Base-by-base conservation (phyloP, 2,797 vertebrate genomes). In the Triplophysa bombifrons region DNA sequence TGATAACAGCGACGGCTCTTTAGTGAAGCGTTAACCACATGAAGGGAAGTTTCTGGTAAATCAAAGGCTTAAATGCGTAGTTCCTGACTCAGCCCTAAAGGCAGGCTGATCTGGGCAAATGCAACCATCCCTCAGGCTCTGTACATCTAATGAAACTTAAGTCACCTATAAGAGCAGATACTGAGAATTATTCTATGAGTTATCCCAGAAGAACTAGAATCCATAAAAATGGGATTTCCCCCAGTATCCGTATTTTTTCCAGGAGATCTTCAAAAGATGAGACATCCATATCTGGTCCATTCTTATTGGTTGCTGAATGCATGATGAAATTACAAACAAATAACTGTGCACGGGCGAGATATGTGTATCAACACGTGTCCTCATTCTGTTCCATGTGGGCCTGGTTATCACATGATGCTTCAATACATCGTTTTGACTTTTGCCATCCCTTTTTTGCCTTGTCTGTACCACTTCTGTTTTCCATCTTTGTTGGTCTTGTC, bases 1-100 rank as follows among this genome's bases (percentile, higher is more conserved):
- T 81, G 92, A 94, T 93, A 93, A 90, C 89, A 90, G 85, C 92
- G 91, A 93, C 91, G 91, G 85, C 83, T 89, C 87, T 78, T 79
- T 82, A 83, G 87, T 82, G 84, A 84, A 89, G 80, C 79, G 85
- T 86, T 89, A 89, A 90, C 92, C 92, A 93, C 93, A 93, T 93
- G 88, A 94, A 93, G 92, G 91, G 80, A 74, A 81, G 79, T 78
- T 86, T 89, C 83, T 85, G 86, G 85, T 85, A 89, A 89, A 91
- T 89, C 87, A 88, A 84, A 85, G 83, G 82, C 84, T 87, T 83
- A 80, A 90, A 89, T 90, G 89, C 88, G 19, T 64, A 89, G 88
- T 87, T 84, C 88, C 86, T 84, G 85, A 84, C 84, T 87, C 83
- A 85, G 84, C 90, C 88, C 89, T 48, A 48, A 68, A 89, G 88